Percentiles rank a stretch among this genome's conserved stretches.
Conservation (phyloP, 2,113 vertebrate genomes). For the Pardalotus punctatus region DNA sequence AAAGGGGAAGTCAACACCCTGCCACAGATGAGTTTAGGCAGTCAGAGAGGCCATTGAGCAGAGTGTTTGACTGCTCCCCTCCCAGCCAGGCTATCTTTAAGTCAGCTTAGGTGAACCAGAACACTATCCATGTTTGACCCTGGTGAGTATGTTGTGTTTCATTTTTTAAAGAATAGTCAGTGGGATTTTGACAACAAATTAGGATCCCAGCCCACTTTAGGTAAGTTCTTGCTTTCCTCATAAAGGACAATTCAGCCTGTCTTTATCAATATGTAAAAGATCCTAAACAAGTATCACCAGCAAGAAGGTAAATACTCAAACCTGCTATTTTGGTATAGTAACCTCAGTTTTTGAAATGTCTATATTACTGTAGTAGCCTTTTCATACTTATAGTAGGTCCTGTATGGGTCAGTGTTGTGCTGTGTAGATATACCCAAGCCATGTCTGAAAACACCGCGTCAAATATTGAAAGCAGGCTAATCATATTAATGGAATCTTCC, state of each 20-base stretch:
- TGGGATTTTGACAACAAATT: background rate
- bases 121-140: background rate
- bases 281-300: background rate
- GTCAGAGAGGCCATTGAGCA: background rate
- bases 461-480: background rate
- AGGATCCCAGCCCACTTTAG: background rate
- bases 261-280: background rate
- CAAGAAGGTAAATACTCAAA: background rate
- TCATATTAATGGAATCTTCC: background rate
- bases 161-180: background rate
- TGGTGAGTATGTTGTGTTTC: background rate
- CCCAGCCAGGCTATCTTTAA: background rate
- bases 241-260: background rate
- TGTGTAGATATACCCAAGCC: background rate
- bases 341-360: background rate
- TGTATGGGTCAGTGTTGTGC: background rate
- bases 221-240: background rate
- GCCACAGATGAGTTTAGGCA: accelerated
- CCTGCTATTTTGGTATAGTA: background rate
- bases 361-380: background rate
- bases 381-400: background rate
- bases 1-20: background rate
- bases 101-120: background rate
- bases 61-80: background rate
- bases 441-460: background rate